Base-by-base conservation (phyloP, 2,888 invertebrate genomes). In the Suillia variegata region DNA sequence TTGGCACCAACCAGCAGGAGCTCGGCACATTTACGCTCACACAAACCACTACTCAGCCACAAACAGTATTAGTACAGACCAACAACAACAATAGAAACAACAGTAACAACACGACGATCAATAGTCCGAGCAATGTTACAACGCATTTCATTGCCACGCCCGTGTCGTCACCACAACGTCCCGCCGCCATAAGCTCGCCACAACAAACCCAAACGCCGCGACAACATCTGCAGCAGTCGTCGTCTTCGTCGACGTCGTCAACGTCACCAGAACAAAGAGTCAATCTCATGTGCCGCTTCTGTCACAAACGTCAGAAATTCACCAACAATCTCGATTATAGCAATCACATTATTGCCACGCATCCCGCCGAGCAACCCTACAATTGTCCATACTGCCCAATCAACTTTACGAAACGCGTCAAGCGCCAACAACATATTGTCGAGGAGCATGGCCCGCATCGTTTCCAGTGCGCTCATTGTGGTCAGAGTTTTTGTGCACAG, bases 231-330 rank as follows among this genome's bases (percentile, higher is more conserved):
- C 69, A 69, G 45, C 71, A 67, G 17, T 70, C 70, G 20, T 15
- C 63, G 54, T 66, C 64, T 13, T 67, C 69, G 34, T n/a, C 18
- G 21, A n/a, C 51, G 34, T n/a, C 21, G 6, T 8, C 26, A 47
- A 12, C 20, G 2, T 15, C 47, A 47, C 5, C 57, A 0, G 57
- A 66, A 55, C 52, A 53, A 22, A 33, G 38, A 21, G 66, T 75
- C 3, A 64, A 69, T 24, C 62, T 78, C 1, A 70, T 72, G 45
- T 78, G 78, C 42, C 78, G 78, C 48, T 78, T 75, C 63, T 78
- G 78, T 42, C 79, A 79, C 33, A 79, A 76, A 49, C 77, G 78
- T 1, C 76, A 77, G 10, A 75, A 78, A 24, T 78, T 78, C 66
- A 73, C 70, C 18, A 79, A 63, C 56, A 77, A 72, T 58, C 56